Conservation (phyloP, 1,140 invertebrate genomes). For the Drosophila tsacasi region DNA sequence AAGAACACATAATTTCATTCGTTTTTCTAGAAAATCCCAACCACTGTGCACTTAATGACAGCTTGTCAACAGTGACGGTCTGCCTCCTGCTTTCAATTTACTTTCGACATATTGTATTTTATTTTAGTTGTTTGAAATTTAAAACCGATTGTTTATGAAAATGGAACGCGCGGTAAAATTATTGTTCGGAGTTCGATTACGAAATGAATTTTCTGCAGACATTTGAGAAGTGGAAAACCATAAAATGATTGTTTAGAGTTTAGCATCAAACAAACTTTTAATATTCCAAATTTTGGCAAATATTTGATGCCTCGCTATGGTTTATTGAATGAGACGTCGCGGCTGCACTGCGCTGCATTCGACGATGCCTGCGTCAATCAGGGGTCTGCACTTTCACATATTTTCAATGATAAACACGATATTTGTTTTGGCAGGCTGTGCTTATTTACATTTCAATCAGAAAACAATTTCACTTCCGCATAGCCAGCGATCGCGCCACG, state of each 20-base stretch:
- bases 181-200: conserved; percentile 19
- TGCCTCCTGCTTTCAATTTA: conserved; percentile 22
- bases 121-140: conserved; percentile 54
- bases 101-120: conserved; percentile 31
- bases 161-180: conserved; percentile 1
- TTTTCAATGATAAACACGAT: conserved; percentile 67
- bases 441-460: conserved; percentile 80
- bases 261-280: conserved; percentile 8
- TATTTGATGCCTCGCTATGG: conserved; percentile 32
- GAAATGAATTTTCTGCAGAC: conserved; percentile 22
- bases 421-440: conserved; percentile 68
- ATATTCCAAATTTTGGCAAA: conserved; percentile 8
- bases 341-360: conserved; percentile 19
- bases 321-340: conserved; percentile 38
- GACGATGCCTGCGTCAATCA: conserved; percentile 50
- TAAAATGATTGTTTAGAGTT: conserved; percentile 21
- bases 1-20: neutral
- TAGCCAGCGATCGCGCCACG: conserved; percentile 65
- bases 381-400: conserved; percentile 48
- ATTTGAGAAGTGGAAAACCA: conserved; percentile 2
- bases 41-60: conserved; percentile 59
- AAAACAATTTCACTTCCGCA: conserved; percentile 60
- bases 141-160: conserved; percentile 67
- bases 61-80: conserved; percentile 50
- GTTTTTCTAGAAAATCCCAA: neutral